Conservation (phyloP, 1,140 invertebrate genomes). For the Leucophenga varia region DNA sequence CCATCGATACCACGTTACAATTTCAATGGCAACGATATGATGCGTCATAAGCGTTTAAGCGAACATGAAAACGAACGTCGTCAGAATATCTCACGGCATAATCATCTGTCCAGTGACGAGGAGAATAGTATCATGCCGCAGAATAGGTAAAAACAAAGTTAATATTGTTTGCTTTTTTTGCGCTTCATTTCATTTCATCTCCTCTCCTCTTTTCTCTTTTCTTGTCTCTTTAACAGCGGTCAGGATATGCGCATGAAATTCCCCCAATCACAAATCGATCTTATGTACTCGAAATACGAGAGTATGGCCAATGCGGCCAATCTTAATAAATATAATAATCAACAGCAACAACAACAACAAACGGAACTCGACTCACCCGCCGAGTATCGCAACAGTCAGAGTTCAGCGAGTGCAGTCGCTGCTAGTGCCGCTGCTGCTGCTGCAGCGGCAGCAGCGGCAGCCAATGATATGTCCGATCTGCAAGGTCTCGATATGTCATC, state of each 20-base stretch:
- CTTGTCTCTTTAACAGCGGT: conserved; percentile 18
- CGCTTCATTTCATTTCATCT: neutral
- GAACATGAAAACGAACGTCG: conserved; percentile 41
- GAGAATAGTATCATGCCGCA: conserved; percentile 56
- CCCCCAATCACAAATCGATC: conserved; percentile 53
- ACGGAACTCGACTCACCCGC: conserved; percentile 45
- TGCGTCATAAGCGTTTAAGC: conserved; percentile 36
- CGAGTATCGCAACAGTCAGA: conserved; percentile 40
- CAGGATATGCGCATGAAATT: conserved; percentile 57
- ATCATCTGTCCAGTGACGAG: conserved; percentile 54
- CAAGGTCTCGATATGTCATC: conserved; percentile 56
- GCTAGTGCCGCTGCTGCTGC: conserved; percentile 25
- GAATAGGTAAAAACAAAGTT: conserved; percentile 35
- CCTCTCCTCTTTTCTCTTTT: neutral
- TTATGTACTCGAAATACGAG: conserved; percentile 56
- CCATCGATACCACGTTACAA: conserved; percentile 54
- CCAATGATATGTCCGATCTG: conserved; percentile 50
- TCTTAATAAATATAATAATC: conserved; percentile 47
- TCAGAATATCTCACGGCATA: conserved; percentile 45
- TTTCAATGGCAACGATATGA: conserved; percentile 52
- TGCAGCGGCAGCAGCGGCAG: conserved; percentile 30
- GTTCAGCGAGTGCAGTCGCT: conserved; percentile 32
- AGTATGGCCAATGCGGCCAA: conserved; percentile 41
- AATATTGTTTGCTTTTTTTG: neutral
- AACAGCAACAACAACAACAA: too few relatives aligned